These are phyloP conservation scores for Caenorhabditis afra DNA, from an alignment of 2,888 invertebrate genomes.

Conservation along the genomic window DNA sequence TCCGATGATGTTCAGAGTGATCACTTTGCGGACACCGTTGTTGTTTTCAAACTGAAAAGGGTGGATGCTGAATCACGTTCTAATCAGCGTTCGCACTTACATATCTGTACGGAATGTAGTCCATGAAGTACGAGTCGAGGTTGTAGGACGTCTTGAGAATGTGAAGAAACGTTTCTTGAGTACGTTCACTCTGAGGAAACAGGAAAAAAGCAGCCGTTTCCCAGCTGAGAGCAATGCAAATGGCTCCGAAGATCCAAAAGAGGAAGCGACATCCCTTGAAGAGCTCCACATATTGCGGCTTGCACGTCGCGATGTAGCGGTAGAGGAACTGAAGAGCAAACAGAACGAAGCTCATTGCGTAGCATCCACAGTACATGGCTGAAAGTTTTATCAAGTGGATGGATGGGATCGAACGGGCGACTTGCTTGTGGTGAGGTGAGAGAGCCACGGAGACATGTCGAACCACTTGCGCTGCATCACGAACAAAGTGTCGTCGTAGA, in stretches of 20 bases:
- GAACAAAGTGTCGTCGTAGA: conserved; percentile 42
- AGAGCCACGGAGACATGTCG: not conserved
- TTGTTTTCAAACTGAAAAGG: conserved; percentile 20
- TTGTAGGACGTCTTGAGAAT: conserved; percentile 16
- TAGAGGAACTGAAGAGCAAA: conserved; percentile 46
- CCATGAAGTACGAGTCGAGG: not conserved
- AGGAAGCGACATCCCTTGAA: conserved; percentile 14
- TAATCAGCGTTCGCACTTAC: conserved; percentile 1
- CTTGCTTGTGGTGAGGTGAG: conserved; percentile 21
- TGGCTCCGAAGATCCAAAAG: conserved; percentile 17
- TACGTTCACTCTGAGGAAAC: conserved; percentile 16
- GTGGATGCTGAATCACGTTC: not conserved
- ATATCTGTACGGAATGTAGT: conserved; percentile 26
- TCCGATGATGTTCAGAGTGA: conserved; percentile 17
- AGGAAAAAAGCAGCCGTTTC: conserved; percentile 17
- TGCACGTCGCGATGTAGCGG: conserved; percentile 37
- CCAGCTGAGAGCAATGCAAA: conserved; percentile 18
- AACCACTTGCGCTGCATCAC: conserved; percentile 38
- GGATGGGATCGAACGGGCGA: not conserved
- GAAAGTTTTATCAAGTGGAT: too few relatives aligned
- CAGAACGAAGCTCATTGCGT: conserved; percentile 37
- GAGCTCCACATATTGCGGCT: not conserved
- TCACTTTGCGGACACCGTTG: conserved; percentile 5
- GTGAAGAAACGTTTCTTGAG: conserved; percentile 11
- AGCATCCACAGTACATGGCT: conserved; percentile 44